phyloP scores from a whole-genome alignment of 2,113 vertebrate species.

The Rhinolophus sinicus region DNA sequence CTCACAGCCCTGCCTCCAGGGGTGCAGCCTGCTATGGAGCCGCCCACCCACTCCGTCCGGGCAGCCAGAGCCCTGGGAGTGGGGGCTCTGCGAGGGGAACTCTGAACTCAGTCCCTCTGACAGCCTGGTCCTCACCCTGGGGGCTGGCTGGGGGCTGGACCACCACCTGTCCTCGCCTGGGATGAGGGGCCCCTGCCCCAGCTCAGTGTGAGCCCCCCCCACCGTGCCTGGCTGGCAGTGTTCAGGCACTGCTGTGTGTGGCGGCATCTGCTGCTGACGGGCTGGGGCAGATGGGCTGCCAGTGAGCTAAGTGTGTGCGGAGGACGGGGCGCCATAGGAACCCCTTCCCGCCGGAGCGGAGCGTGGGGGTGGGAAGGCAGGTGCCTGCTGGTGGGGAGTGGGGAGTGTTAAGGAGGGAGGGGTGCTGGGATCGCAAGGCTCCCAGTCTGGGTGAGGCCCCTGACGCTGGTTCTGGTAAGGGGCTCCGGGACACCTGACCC shows the following conservation, averaged over 20 bases:
- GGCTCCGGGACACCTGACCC: neutral
- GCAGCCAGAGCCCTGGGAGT: neutral
- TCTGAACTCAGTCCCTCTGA: too few species aligned
- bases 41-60: neutral
- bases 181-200: neutral
- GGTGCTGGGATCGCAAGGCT: neutral
- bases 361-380: conserved; percentile 69
- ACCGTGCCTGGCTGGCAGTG: too few species aligned
- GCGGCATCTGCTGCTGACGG: conserved; percentile 67
- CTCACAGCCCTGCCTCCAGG: too few species aligned
- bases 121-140: too few species aligned
- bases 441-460: neutral
- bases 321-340: conserved; percentile 81
- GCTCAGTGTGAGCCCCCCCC: neutral
- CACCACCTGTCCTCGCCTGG: neutral
- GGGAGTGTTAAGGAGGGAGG: neutral
- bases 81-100: too few species aligned
- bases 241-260: conserved; percentile 39
- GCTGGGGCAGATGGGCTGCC: conserved; percentile 78
- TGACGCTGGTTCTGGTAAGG: neutral
- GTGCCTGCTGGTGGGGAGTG: neutral
- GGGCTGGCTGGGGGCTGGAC: neutral
- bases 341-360: conserved; percentile 66
- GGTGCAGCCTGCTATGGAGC: neutral
- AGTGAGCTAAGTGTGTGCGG: conserved; percentile 81